Conservation (phyloP, 1,140 invertebrate species). For the Battus philenor region DNA sequence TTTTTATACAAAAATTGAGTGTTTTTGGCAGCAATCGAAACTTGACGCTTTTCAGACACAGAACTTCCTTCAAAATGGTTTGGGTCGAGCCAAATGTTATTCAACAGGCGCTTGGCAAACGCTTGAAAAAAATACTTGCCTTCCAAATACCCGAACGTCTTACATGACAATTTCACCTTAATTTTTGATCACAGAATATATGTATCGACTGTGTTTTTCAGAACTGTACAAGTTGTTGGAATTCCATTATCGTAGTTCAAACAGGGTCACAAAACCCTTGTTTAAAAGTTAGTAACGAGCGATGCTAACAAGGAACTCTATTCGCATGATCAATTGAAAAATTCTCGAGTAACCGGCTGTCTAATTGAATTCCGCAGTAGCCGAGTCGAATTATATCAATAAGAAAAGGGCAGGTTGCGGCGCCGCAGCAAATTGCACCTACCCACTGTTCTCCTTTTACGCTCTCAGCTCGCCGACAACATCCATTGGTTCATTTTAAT, state of each 20-base stretch:
- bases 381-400: conserved; percentile 53
- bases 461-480: conserved; percentile 27
- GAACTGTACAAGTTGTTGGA: too few species aligned
- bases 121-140: too few species aligned
- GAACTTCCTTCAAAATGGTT: too few species aligned
- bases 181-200: too few species aligned
- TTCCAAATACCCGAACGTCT: too few species aligned
- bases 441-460: conserved; percentile 49
- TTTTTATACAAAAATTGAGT: too few species aligned
- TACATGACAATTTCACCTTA: too few species aligned
- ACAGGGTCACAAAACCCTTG: neutral
- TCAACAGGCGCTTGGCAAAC: too few species aligned
- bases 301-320: conserved; percentile 5
- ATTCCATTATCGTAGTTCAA: neutral
- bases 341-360: conserved; percentile 42
- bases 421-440: conserved; percentile 61
- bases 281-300: conserved; percentile 17
- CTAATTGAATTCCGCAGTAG: conserved; percentile 64
- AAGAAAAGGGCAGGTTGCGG: conserved; percentile 55
- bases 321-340: conserved; percentile 38
- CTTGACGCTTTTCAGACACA: too few species aligned
- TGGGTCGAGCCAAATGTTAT: too few species aligned
- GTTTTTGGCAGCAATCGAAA: too few species aligned
- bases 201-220: too few species aligned
- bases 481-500: conserved; percentile 64